phyloP scores from a whole-genome alignment of 2,113 vertebrate species.

The Tachuris rubrigastra region DNA sequence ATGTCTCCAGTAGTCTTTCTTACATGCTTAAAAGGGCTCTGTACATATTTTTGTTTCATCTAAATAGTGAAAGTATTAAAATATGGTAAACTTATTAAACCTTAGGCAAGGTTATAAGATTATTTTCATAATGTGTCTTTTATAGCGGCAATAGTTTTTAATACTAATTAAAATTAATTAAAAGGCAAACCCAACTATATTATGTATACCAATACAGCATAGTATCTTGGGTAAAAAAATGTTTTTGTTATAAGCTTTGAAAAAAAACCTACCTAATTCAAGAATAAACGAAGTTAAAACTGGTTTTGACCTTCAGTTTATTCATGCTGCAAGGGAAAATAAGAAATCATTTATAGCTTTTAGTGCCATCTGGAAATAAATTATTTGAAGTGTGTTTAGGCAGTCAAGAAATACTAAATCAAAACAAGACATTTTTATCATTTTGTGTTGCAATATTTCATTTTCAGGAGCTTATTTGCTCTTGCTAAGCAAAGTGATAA shows the following conservation, averaged over 20 bases:
- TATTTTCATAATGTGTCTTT: background rate
- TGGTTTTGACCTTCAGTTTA: background rate
- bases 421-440: conserved; percentile 21
- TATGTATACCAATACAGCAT: background rate
- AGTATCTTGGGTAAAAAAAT: background rate
- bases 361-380: conserved; percentile 32
- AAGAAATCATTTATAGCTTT: background rate
- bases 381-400: background rate
- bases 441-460: conserved; percentile 38
- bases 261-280: background rate
- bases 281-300: background rate
- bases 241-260: background rate
- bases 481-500: conserved; percentile 43
- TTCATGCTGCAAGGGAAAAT: background rate
- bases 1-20: background rate
- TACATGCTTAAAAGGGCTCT: background rate
- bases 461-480: conserved; percentile 13
- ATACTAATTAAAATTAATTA: background rate
- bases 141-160: background rate
- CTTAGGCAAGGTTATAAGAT: background rate
- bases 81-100: background rate
- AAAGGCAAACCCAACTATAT: background rate
- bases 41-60: background rate
- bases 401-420: conserved; percentile 43
- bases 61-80: background rate